phyloP scores from a whole-genome alignment of 2,888 invertebrate species.

The Griposia aprilina region DNA sequence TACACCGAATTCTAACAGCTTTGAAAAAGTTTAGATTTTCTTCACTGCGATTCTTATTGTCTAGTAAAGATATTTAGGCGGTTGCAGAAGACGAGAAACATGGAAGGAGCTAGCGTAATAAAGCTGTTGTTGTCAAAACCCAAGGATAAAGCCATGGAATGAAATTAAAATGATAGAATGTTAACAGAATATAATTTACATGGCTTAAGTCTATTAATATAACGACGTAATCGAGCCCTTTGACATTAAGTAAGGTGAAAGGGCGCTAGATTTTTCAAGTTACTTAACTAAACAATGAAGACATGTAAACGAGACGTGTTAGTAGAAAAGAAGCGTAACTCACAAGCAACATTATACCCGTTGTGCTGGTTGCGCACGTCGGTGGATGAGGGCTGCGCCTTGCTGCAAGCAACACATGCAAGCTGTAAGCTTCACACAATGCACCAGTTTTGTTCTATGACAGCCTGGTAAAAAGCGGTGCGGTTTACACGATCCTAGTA shows the following conservation, averaged over 20 bases:
- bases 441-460: not conserved
- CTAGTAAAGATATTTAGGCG: not conserved
- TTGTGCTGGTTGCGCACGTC: constrained; percentile 50
- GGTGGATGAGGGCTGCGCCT: constrained; percentile 65
- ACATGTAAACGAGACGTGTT: constrained; percentile 22
- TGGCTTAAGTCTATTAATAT: constrained; percentile 14
- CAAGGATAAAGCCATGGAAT: not conserved
- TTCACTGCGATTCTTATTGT: too few relatives aligned
- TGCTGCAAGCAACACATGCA: constrained; percentile 70
- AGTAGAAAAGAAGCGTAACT: constrained; percentile 65
- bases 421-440: constrained; percentile 59
- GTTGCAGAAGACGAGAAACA: not conserved
- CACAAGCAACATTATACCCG: constrained; percentile 67
- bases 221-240: not conserved
- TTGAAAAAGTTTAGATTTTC: too few relatives aligned
- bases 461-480: constrained; percentile 32
- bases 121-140: not conserved
- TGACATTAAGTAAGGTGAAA: not conserved
- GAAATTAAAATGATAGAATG: not conserved
- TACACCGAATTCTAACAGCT: too few relatives aligned
- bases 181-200: constrained; percentile 14
- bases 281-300: constrained; percentile 1
- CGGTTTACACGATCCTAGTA: constrained; percentile 2
- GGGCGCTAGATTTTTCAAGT: not conserved
- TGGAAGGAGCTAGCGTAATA: not conserved